Evolutionary conservation across 1,140 invertebrate species (phyloP).

Genomic region (Manduca sexta): DNA sequence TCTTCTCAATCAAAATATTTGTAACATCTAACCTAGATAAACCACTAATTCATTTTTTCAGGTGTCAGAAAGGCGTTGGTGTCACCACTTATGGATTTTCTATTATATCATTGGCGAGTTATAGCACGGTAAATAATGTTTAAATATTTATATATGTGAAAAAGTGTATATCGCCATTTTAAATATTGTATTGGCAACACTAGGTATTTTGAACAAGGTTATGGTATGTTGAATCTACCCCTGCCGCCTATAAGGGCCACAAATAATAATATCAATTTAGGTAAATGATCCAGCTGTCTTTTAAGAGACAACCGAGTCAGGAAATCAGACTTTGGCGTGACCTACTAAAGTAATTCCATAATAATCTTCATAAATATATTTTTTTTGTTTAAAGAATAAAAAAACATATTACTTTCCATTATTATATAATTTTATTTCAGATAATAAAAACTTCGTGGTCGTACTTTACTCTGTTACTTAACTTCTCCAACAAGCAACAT

Average conservation of each 20-base stretch:
- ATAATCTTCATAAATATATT: no score
- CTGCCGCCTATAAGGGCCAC: not conserved
- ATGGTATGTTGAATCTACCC: not conserved
- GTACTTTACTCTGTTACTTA: slow-evolving; percentile 21
- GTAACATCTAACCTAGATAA: no score
- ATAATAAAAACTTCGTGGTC: slow-evolving; percentile 26
- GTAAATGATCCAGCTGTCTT: not conserved
- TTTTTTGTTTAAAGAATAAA: not conserved
- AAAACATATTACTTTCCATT: not conserved
- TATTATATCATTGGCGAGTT: slow-evolving; percentile 17
- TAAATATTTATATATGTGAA: no score
- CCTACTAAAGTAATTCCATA: not conserved
- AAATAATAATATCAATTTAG: not conserved
- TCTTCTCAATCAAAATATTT: not conserved
- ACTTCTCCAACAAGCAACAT: not conserved
- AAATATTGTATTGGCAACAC: no score
- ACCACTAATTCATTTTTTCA: slow-evolving; percentile 17
- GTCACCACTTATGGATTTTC: slow-evolving; percentile 28
- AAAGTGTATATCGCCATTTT: no score
- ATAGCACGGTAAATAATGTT: slow-evolving; percentile 16
- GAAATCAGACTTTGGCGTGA: not conserved
- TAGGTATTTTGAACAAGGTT: not conserved
- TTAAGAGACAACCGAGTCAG: not conserved
- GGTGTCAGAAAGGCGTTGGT: slow-evolving; percentile 17
- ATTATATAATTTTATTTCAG: slow-evolving; percentile 11